These are phyloP conservation scores for Periplaneta americana DNA, from an alignment of 1,140 invertebrate genomes.

Conservation along the genomic window DNA sequence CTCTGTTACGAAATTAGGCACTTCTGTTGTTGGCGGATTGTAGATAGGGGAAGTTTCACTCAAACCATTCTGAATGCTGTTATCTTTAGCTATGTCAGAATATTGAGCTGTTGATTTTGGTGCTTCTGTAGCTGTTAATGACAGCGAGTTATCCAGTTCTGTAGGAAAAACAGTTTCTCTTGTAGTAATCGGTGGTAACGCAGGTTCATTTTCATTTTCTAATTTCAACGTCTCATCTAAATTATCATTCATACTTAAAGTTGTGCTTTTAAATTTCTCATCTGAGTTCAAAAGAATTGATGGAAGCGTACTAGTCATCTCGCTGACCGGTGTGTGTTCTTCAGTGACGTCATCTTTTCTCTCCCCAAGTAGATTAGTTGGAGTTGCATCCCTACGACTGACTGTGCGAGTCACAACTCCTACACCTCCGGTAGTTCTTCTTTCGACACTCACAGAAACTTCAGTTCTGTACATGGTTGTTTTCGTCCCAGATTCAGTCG, in stretches of 20 bases:
- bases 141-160: not conserved
- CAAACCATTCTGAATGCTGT: not conserved
- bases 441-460: not conserved
- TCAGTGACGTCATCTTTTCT: too few relatives aligned
- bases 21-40: too few relatives aligned
- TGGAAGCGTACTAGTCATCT: too few relatives aligned
- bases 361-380: not conserved
- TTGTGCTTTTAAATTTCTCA: too few relatives aligned
- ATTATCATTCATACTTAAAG: too few relatives aligned
- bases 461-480: not conserved
- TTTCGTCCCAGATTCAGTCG: too few relatives aligned
- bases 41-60: too few relatives aligned
- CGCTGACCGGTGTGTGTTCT: too few relatives aligned
- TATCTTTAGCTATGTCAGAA: not conserved
- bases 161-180: not conserved
- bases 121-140: not conserved
- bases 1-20: too few relatives aligned
- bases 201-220: not conserved
- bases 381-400: not conserved
- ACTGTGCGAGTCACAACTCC: not conserved
- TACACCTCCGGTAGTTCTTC: not conserved
- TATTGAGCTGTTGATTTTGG: not conserved
- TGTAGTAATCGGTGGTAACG: not conserved
- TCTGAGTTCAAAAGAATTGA: too few relatives aligned
- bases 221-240: not conserved